A percentile compares a stretch with the other conserved stretches of the same genome.
These are phyloP conservation scores for Mylabris phalerata DNA, from an alignment of 1,140 invertebrate species.

Conservation along the genomic window DNA sequence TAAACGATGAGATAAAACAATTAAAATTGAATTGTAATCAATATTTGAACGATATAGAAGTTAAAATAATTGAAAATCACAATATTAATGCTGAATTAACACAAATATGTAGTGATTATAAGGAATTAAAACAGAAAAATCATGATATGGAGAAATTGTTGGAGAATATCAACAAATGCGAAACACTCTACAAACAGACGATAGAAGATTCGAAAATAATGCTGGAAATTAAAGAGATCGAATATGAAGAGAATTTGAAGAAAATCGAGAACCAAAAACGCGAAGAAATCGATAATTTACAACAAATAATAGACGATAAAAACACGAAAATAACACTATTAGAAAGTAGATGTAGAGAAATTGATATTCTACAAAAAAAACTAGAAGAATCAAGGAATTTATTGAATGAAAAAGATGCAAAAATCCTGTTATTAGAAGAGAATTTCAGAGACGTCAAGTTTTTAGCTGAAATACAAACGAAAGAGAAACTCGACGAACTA, in stretches of 20 bases:
- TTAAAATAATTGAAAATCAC: slow-evolving; percentile 10
- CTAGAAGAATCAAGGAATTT: slow-evolving; percentile 2
- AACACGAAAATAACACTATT: no score
- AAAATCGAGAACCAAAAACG: neutral
- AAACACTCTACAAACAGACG: neutral
- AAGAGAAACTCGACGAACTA: slow-evolving; percentile 41
- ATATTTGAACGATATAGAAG: neutral
- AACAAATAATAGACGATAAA: no score
- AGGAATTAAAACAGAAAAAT: slow-evolving; percentile 24
- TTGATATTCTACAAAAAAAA: no score
- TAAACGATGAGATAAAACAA: neutral
- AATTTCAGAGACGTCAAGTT: slow-evolving; percentile 33
- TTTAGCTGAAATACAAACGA: slow-evolving; percentile 36
- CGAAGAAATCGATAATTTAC: no score
- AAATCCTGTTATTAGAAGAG: slow-evolving; percentile 31
- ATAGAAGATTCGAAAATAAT: neutral
- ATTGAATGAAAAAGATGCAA: slow-evolving; percentile 30
- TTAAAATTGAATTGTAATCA: neutral
- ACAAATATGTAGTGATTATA: slow-evolving; percentile 33
- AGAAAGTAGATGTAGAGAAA: no score
- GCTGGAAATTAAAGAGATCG: neutral
- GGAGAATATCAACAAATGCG: neutral
- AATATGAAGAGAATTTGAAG: neutral
- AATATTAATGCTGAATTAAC: slow-evolving; percentile 19
- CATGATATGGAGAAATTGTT: slow-evolving; percentile 1